These are phyloP conservation scores for Anarhynchus alexandrinus DNA, from an alignment of 2,113 vertebrate genomes.

Conservation along the genomic window DNA sequence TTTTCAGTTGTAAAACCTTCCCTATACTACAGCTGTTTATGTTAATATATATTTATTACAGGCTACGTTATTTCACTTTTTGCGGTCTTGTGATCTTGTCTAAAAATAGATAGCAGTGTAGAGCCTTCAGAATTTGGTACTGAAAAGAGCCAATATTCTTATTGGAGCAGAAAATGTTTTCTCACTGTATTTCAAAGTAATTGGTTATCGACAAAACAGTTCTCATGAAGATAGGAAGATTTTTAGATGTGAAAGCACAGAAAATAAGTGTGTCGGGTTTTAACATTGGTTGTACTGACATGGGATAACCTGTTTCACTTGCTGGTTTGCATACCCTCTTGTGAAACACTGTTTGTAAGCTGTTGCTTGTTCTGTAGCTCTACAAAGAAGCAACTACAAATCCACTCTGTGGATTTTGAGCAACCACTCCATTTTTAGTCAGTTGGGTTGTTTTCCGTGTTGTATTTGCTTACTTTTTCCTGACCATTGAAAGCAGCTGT, in stretches of 20 bases:
- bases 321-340: neutral
- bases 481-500: conserved; percentile 45
- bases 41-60: neutral
- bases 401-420: neutral
- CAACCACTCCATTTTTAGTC: neutral
- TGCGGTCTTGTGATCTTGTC: neutral
- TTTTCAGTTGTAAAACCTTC: neutral
- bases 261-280: neutral
- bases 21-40: neutral
- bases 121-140: neutral
- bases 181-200: neutral
- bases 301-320: neutral
- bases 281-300: neutral
- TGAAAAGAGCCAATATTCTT: neutral
- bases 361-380: neutral
- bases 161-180: neutral
- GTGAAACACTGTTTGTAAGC: neutral
- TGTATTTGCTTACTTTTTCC: conserved; percentile 51
- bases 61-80: neutral
- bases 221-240: neutral
- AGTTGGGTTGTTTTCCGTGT: neutral
- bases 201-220: neutral
- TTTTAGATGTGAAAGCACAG: neutral
- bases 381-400: neutral
- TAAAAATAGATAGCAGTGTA: neutral